These are phyloP conservation scores for Poeciliopsis paucimaculata DNA, from an alignment of 2,797 vertebrate genomes.

Conservation along the genomic window DNA sequence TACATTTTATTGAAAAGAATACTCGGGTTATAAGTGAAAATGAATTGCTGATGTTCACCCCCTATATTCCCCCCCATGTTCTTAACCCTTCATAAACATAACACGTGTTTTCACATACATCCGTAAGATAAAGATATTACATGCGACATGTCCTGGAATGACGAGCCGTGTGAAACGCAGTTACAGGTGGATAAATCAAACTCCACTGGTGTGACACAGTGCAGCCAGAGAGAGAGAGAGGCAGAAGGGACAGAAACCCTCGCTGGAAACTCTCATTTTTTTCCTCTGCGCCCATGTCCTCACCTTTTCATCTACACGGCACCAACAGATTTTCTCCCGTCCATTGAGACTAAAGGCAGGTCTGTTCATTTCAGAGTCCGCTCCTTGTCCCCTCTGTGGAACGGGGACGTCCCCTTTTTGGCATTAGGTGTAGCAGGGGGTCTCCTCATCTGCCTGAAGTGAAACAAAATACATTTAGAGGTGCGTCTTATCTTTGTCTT, in stretches of 20 bases:
- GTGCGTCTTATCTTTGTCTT: not conserved
- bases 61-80: not conserved
- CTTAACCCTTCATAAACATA: not conserved
- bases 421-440: not conserved
- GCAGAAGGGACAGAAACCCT: not conserved
- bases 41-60: not conserved
- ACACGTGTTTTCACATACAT: not conserved
- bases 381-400: not conserved
- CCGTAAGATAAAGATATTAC: conserved; percentile 1
- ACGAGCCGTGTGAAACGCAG: not conserved
- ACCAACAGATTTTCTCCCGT: too few species aligned
- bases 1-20: not conserved
- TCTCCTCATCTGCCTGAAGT: not conserved
- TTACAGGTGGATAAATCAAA: not conserved
- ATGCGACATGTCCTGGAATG: not conserved
- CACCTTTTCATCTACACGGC: not conserved
- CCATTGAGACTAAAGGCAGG: not conserved
- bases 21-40: not conserved
- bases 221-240: not conserved
- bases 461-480: not conserved
- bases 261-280: not conserved
- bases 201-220: not conserved
- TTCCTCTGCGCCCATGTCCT: not conserved
- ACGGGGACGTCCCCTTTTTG: not conserved
- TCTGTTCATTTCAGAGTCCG: conserved; percentile 2